Base-by-base conservation (phyloP, 2,888 invertebrate species). In the Conus canariensis region DNA sequence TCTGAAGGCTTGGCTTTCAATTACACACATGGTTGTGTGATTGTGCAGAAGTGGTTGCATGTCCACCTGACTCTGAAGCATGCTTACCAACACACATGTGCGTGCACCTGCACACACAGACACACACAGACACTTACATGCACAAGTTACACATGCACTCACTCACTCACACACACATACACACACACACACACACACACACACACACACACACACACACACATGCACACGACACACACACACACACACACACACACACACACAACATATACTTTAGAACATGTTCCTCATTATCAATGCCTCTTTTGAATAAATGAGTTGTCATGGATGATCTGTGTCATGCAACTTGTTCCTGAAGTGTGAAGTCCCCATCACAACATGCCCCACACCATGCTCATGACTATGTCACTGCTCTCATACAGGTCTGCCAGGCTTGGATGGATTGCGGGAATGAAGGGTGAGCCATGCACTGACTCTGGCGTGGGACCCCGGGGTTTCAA, bases 401-500 rank as follows among this genome's bases (percentile, higher is more conserved):
- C 45, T 45, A 45, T 45, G 45, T 45, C 45, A 45, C 45, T 45
- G 45, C 7, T 5, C 64, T 9, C 19, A 6, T 8, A 22, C 90
- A 94, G 95, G 95, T 92, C 86, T 92, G n/a, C 89, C 91, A 85
- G 94, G 95, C 77, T 90, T 93, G 45, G 92, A 94, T 90, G 95
- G 95, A 74, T 82, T 94, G 64, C 92, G 64, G 96, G 96, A 92
- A 93, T 93, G 45, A 94, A 92, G 90, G 96, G 96, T 90, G 93
- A 94, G 3, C 80, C 91, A 19, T 95, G 95, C 70, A 90, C 91
- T 5, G 85, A 87, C n/a, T 88, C 92, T 89, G 93, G 92, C 30
- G 88, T 90, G 85, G 93, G 93, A 60, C 90, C 70, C 19, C 91
- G 90, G 85, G 97, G 97, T 85, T 92, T 93, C 7, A 96, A 96